Evolutionary conservation across 2,888 invertebrate species (phyloP).

Genomic region (Thumatha senex): DNA sequence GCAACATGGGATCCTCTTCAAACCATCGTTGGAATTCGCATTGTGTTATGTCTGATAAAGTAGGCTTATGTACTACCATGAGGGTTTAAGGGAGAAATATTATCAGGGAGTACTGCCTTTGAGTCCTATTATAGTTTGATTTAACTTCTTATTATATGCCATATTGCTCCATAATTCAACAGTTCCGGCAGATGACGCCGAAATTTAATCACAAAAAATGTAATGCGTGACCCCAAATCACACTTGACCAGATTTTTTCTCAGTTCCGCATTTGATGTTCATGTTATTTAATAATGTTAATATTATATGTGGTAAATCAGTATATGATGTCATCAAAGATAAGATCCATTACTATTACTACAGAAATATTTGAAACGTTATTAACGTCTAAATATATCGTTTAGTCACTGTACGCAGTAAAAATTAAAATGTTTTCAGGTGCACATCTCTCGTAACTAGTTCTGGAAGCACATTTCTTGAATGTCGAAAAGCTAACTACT

Average conservation of each 20-base stretch:
- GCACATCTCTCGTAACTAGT: slow-evolving; percentile 16
- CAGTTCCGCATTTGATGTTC: background rate
- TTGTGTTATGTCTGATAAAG: too few species aligned
- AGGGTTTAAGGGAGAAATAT: too few species aligned
- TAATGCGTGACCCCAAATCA: background rate
- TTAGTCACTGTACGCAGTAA: slow-evolving; percentile 19
- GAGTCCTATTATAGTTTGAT: too few species aligned
- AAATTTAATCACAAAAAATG: background rate
- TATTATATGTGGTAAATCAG: slow-evolving; percentile 10
- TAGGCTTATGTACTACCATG: too few species aligned
- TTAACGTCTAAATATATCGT: slow-evolving; percentile 22
- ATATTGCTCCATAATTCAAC: background rate
- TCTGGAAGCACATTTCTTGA: slow-evolving; percentile 3
- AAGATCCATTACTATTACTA: slow-evolving; percentile 20
- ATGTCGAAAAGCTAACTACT: too few species aligned
- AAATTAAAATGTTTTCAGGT: background rate
- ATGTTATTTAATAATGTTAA: slow-evolving; percentile 1
- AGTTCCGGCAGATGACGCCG: background rate
- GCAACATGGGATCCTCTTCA: too few species aligned
- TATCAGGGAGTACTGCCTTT: too few species aligned
- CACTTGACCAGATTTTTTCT: slow-evolving; percentile 1
- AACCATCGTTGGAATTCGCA: too few species aligned
- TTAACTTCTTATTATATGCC: too few species aligned
- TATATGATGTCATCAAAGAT: slow-evolving; percentile 26
- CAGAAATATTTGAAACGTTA: slow-evolving; percentile 19